Base-by-base conservation (phyloP, 2,888 invertebrate species). In the Epicampocera succincta region DNA sequence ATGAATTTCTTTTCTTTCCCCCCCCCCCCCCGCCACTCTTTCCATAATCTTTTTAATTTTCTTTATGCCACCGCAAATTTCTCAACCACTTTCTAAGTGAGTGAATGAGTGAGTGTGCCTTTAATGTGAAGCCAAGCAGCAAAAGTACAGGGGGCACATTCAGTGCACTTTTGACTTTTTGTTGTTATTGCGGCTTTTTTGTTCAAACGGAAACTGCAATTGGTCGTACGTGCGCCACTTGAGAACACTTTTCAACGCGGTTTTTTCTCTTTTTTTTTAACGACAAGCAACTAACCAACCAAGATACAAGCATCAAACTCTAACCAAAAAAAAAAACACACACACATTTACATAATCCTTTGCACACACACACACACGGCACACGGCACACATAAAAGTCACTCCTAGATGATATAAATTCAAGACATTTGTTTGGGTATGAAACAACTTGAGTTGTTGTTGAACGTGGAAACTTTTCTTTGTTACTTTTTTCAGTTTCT, bases 151-250 rank as follows among this genome's bases (percentile, higher is more conserved):
- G 13, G 17, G 1, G 40, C 12, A 9, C 29, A 42, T 52, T 50
- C 25, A 48, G 56, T 60, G 60, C 56, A 68, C 63, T 58, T 66
- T 80, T 58, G 44, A 56, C 40, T 65, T 58, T 74, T 58, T 44
- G 33, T 40, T 60, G 11, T 50, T 19, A 5, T 38, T 50, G 50
- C 25, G 52, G 66, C 33, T 68, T 58, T 33, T 52, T 68, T 60
- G 40, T 29, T 42, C 44, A 42, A 72, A 25, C 19, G 65, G 65
- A 65, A 78, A 72, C 19, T 42, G 42, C 42, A 48, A 68, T 74
- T 56, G 54, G 13, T 21, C 21, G 56, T 50, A 80, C 80, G 65
- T 80, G 71, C 15, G 38, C 52, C 60, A 68, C 54, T 76, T 80
- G 48, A 48, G 61, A 25, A 61, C 66, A 76, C 54, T 50, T 76